Evolutionary conservation across 2,888 invertebrate species (phyloP), one percentile per base, ranked within the genome.

Genomic region (Rhagium mordax): DNA sequence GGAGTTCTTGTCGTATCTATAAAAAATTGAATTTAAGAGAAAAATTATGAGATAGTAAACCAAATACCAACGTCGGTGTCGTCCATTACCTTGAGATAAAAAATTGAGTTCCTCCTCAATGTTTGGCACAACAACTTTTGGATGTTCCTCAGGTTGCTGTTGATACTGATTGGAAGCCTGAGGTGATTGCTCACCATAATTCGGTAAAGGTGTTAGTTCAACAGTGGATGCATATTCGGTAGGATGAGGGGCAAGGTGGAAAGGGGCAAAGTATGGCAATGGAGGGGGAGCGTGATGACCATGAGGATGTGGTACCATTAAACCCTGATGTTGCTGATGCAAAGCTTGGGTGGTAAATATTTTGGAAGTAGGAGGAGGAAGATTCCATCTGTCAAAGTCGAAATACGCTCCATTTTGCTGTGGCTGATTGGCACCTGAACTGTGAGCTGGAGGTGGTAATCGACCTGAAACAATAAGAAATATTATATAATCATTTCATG

Each of bases 41-140:
- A 49, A 49, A 49, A 66, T 27, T n/a, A 3, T 15, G 27, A 13
- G 3, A 24, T 4, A 24, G 24, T 24, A 24, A 24, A 24, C 6
- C 3, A 24, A 24, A 24, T 24, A 4, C 24, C 4, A 4, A n/a
- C n/a, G 4, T 0, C n/a, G n/a, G n/a, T 41, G n/a, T n/a, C n/a
- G 4, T 4, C n/a, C n/a, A 41, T 72, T 73, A 82, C 85, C 85
- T 89, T 92, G 92, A 83, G 93, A 91, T 87, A 95, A 90, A 89
- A 95, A 95, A 87, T 94, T 94, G 85, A 96, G 90, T 89, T 96
- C 96, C 89, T 96, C 95, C 88, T 95, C 95, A 87, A 96, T 95
- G 89, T 95, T 95, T 82, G 95, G 95, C 85, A 95, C 95, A 84
- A 95, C 94, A 83, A 95, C 95, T 90, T 95, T 95, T 81, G 94